Base-by-base conservation (phyloP, 2,797 vertebrate genomes). In the Smutsia gigantea region DNA sequence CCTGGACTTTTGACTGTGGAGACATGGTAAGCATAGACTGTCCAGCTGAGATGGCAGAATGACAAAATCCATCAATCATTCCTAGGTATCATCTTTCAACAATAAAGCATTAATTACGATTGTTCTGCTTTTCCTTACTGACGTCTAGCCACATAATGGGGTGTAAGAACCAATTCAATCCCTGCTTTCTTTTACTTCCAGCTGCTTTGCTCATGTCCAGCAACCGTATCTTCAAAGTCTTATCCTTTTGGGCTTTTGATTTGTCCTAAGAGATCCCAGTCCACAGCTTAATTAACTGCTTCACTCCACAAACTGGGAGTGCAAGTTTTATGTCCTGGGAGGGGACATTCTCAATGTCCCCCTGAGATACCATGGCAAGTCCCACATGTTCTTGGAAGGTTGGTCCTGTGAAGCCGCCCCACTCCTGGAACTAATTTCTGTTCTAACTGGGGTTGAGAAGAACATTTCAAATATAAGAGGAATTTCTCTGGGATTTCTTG, bases 11-110 rank as follows among this genome's bases (percentile, higher is more conserved):
- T 1, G 39, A 23, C 34, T 53, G 18, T 17, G n/a, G 46, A 55
- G 6, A 61, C 0, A 1, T 9, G 2, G 42, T 4, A 39, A 39
- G 0, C 49, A 7, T 18, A 19, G 23, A 8, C 17, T 2, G 8
- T 31, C 23, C 55, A 17, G 37, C 51, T 64, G 27, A 19, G 55
- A 8, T 37, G 19, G 18, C 5, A 11, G 39, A n/a, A 42, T 12
- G 61, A 31, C 55, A 51, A 31, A 66, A 51, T 5, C 34, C 31
- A 14, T 15, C 13, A 7, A 0, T 92, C 46, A 49, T 23, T 31
- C 49, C 7, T 9, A 46, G 21, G 14, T 2, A 2, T 21, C 6
- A 3, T 55, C 17, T 19, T 66, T 31, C 27, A 9, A 3, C 4
- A 34, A 14, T 11, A 27, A 68, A 21, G 34, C 34, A 27, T 85